Percentiles rank a stretch among this genome's conserved stretches.
Conservation (phyloP, 2,888 invertebrate species). For the Busseola fusca region DNA sequence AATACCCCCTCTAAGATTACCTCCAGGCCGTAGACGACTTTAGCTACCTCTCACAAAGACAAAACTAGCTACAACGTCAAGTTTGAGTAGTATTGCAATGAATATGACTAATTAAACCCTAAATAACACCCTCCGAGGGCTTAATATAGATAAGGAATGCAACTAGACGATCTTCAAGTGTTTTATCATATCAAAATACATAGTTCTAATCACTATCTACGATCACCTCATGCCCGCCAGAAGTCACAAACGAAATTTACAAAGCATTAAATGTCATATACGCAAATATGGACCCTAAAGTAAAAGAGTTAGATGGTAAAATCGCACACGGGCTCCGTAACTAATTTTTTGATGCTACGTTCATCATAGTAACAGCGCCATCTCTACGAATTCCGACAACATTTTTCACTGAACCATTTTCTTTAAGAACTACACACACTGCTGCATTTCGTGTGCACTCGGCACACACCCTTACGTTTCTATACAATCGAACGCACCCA, state of each 20-base stretch:
- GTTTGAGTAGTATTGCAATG: conserved; percentile 9
- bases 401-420: conserved; percentile 88
- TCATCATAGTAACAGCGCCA: conserved; percentile 82
- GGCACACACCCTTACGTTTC: conserved; percentile 64
- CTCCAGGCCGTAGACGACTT: background rate
- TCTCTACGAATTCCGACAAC: conserved; percentile 85
- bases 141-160: conserved; percentile 24
- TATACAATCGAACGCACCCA: conserved; percentile 88
- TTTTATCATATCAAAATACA: conserved; percentile 50
- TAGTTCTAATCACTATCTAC: conserved; percentile 48
- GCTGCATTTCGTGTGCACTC: conserved; percentile 65
- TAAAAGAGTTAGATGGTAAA: conserved; percentile 50
- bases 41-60: conserved; percentile 14
- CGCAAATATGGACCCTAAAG: conserved; percentile 59
- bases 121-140: conserved; percentile 23
- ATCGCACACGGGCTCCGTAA: conserved; percentile 61
- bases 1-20: conserved; percentile 41
- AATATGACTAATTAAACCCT: conserved; percentile 18
- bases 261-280: conserved; percentile 52
- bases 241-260: conserved; percentile 64
- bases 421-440: conserved; percentile 86
- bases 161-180: conserved; percentile 34
- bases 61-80: conserved; percentile 5
- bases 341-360: conserved; percentile 80
- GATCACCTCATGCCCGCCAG: conserved; percentile 45